Conservation (phyloP, 2,113 vertebrate genomes). For the Tupaia tana region DNA sequence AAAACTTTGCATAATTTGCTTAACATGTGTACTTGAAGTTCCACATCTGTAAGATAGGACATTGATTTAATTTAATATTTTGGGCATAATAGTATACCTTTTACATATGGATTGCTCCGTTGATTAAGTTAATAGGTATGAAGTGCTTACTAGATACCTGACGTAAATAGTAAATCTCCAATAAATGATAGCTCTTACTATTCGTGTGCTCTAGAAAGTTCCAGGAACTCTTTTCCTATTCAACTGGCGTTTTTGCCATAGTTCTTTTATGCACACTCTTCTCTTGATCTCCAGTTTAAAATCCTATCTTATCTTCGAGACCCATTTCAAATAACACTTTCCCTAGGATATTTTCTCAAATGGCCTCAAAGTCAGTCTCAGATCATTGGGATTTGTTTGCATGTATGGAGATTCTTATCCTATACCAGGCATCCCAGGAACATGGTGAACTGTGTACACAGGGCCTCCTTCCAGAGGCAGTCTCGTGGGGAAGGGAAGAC, state of each 20-base stretch:
- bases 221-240: neutral
- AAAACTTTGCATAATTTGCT: neutral
- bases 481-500: neutral
- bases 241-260: neutral
- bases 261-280: neutral
- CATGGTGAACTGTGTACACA: neutral
- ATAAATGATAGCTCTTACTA: neutral
- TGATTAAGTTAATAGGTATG: neutral
- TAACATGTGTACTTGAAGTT: neutral
- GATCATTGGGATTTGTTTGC: neutral
- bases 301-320: neutral
- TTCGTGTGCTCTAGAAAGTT: neutral
- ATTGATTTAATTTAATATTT: too few relatives aligned
- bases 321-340: neutral
- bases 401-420: neutral
- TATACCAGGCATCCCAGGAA: neutral
- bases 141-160: neutral
- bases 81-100: neutral
- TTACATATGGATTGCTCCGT: neutral
- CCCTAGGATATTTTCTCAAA: neutral
- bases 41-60: neutral
- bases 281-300: neutral
- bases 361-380: neutral
- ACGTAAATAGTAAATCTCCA: neutral
- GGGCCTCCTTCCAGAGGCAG: neutral